phyloP scores from a whole-genome alignment of 2,113 vertebrate species.

The Phalacrocorax pelagicus region DNA sequence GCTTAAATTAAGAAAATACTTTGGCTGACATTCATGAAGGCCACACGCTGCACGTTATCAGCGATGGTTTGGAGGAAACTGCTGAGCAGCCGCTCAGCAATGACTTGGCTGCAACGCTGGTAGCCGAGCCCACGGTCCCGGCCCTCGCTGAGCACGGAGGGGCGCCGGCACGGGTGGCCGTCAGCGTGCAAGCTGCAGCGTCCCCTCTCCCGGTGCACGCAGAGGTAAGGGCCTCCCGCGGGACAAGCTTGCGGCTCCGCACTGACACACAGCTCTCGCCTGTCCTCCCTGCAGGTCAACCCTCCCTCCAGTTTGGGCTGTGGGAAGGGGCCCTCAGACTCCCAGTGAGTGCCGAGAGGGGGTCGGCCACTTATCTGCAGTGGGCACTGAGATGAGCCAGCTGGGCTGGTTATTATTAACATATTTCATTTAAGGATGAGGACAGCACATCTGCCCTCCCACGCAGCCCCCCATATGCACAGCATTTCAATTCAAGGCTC shows the following conservation, averaged over 20 bases:
- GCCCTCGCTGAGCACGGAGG: not conserved
- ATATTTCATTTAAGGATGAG: not conserved
- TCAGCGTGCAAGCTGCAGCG: not conserved
- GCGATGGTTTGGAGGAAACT: not conserved
- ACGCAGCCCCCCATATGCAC: not conserved
- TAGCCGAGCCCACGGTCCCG: not conserved
- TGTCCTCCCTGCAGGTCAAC: not conserved
- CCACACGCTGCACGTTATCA: rapidly evolving
- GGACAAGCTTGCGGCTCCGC: not conserved
- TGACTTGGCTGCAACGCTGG: not conserved
- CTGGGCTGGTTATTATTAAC: not conserved
- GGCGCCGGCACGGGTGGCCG: rapidly evolving
- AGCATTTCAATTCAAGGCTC: not conserved
- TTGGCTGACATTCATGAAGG: not conserved
- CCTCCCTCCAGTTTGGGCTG: not conserved
- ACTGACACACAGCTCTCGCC: not conserved
- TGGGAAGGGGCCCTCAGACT: not conserved
- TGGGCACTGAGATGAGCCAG: not conserved
- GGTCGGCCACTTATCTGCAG: not conserved
- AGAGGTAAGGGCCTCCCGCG: not conserved
- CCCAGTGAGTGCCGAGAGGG: not conserved
- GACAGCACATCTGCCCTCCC: not conserved
- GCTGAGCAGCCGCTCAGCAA: not conserved
- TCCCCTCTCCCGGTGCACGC: not conserved
- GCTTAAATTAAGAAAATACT: not conserved